Conservation (phyloP, 1,140 invertebrate species). For the Pseudomyrmex flavicornis region DNA sequence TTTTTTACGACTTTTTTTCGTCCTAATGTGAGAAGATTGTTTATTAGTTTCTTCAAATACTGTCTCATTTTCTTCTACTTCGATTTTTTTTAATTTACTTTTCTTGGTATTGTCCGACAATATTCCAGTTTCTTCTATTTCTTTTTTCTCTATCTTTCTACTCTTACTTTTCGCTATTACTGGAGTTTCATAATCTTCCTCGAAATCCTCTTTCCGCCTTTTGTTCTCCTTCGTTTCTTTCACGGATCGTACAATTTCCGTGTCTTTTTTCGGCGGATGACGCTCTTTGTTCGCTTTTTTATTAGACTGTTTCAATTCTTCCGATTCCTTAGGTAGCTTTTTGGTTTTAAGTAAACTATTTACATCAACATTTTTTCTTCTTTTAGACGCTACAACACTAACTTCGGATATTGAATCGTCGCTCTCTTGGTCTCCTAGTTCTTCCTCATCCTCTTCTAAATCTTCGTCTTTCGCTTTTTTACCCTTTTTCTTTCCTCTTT, state of each 20-base stretch:
- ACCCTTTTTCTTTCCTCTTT: conserved; percentile 77
- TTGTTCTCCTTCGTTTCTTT: conserved; percentile 76
- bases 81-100: conserved; percentile 81
- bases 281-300: conserved; percentile 76
- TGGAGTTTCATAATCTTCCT: conserved; percentile 79
- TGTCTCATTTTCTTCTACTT: conserved; percentile 83
- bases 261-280: conserved; percentile 74
- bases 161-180: conserved; percentile 80
- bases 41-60: conserved; percentile 82
- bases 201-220: conserved; percentile 82
- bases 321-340: conserved; percentile 80
- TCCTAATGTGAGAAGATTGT: conserved; percentile 73
- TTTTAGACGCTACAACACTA: conserved; percentile 81
- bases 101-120: conserved; percentile 84
- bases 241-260: conserved; percentile 60
- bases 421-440: conserved; percentile 80
- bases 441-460: conserved; percentile 79
- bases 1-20: conserved; percentile 80
- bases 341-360: conserved; percentile 84
- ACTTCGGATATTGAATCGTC: conserved; percentile 79
- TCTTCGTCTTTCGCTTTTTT: conserved; percentile 82
- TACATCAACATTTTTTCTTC: conserved; percentile 76
- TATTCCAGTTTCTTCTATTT: conserved; percentile 83
- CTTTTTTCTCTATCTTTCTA: conserved; percentile 81
- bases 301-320: conserved; percentile 68